Evolutionary conservation across 1,140 invertebrate species (phyloP).

Genomic region (Lepidostoma basale): DNA sequence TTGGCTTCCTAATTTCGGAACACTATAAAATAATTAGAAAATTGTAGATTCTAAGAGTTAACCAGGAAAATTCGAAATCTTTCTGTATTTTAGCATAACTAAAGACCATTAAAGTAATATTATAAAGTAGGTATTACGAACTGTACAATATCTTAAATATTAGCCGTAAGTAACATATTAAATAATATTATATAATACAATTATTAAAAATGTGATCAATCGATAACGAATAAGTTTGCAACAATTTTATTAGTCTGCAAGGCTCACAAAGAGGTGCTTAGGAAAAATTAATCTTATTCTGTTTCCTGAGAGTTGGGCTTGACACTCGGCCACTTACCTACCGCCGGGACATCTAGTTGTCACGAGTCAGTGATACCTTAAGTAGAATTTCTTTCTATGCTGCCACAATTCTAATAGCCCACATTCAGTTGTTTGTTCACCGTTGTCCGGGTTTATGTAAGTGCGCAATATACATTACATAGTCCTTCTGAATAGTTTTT

Average conservation of each 20-base stretch:
- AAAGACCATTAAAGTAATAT: slow-evolving; percentile 20
- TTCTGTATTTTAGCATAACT: not conserved
- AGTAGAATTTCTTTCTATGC: too few species aligned
- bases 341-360: too few species aligned
- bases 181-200: too few species aligned
- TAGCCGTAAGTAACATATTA: not conserved
- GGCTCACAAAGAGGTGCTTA: slow-evolving; percentile 25
- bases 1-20: slow-evolving; percentile 6
- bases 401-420: too few species aligned
- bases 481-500: too few species aligned
- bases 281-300: not conserved
- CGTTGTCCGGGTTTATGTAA: too few species aligned
- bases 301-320: not conserved
- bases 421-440: too few species aligned
- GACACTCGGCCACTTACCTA: too few species aligned
- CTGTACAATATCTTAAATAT: not conserved
- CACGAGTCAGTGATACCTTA: too few species aligned
- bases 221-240: slow-evolving; percentile 19
- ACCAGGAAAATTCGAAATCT: not conserved
- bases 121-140: not conserved
- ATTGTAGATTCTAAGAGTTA: not conserved
- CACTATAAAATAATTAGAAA: not conserved
- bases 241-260: slow-evolving; percentile 21
- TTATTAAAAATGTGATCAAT: slow-evolving; percentile 28
- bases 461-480: too few species aligned